Evolutionary conservation across 2,888 invertebrate species (phyloP).

Genomic region (Megastigmus dorsalis): DNA sequence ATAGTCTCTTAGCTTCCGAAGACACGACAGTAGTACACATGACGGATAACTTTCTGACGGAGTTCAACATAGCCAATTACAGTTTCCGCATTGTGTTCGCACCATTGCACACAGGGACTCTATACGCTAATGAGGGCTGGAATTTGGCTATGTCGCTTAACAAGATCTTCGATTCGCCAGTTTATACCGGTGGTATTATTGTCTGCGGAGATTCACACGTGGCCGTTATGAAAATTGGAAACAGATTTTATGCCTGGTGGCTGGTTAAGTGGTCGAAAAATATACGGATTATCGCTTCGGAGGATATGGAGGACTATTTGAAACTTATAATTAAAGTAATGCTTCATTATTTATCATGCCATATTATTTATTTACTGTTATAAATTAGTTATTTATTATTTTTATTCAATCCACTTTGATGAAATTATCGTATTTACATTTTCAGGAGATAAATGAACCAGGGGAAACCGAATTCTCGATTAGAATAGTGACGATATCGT

Average conservation of each 20-base stretch:
- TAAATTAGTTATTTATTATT: background rate
- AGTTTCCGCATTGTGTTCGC: conserved; percentile 66
- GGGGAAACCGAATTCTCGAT: conserved; percentile 58
- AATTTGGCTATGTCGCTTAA: conserved; percentile 67
- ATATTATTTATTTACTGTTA: background rate
- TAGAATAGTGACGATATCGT: conserved; percentile 61
- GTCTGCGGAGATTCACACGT: conserved; percentile 64
- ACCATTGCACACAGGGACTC: conserved; percentile 61
- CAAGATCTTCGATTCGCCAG: conserved; percentile 64
- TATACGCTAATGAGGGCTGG: conserved; percentile 65
- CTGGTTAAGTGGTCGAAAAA: conserved; percentile 61
- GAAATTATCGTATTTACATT: background rate
- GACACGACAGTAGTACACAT: conserved; percentile 63
- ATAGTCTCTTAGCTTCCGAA: conserved; percentile 62
- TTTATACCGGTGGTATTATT: conserved; percentile 67
- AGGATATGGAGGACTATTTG: conserved; percentile 63
- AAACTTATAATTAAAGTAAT: conserved; percentile 57
- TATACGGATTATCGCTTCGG: conserved; percentile 63
- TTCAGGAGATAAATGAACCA: conserved; percentile 58
- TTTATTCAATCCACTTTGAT: background rate
- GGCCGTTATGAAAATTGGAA: conserved; percentile 63
- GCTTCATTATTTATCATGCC: background rate
- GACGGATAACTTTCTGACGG: conserved; percentile 62
- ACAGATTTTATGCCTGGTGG: conserved; percentile 71
- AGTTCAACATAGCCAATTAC: conserved; percentile 70